Conservation (phyloP, 2,888 invertebrate genomes). For the Tribolium freemani region DNA sequence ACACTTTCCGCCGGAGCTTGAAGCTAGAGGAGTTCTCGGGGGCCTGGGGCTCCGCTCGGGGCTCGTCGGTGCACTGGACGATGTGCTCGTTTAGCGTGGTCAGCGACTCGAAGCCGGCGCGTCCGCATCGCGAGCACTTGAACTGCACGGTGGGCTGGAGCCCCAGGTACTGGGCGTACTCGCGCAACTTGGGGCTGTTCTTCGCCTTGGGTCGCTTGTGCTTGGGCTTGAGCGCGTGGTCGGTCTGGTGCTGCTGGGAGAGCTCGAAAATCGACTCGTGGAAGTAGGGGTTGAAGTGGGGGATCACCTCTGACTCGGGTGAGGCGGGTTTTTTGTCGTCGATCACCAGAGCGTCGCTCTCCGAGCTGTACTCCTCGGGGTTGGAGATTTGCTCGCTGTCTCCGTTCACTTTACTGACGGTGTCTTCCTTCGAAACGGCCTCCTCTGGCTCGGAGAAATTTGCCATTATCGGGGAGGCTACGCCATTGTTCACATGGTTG, state of each 20-base stretch:
- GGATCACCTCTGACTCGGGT: constrained; percentile 13
- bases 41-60: constrained; percentile 56
- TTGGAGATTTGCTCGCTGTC: constrained; percentile 48
- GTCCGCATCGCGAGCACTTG: constrained; percentile 82
- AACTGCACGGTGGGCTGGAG: constrained; percentile 80
- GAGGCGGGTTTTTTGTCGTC: constrained; percentile 58
- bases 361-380: constrained; percentile 62
- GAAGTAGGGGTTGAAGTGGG: constrained; percentile 65
- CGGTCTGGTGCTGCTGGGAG: constrained; percentile 54
- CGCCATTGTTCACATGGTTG: constrained; percentile 58
- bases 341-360: constrained; percentile 66
- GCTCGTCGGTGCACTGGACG: constrained; percentile 70
- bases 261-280: constrained; percentile 66
- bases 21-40: constrained; percentile 71
- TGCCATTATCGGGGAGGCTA: constrained; percentile 61
- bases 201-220: constrained; percentile 54
- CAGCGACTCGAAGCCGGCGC: constrained; percentile 77
- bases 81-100: constrained; percentile 80
- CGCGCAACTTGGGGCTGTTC: constrained; percentile 64
- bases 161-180: constrained; percentile 81
- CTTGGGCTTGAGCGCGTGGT: constrained; percentile 27
- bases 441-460: constrained; percentile 59
- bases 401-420: constrained; percentile 60
- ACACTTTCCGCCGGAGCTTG: constrained; percentile 82
- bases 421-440: constrained; percentile 42